Evolutionary conservation across 2,797 vertebrate species (phyloP).

Genomic region (Acrocephalus scirpaceus): DNA sequence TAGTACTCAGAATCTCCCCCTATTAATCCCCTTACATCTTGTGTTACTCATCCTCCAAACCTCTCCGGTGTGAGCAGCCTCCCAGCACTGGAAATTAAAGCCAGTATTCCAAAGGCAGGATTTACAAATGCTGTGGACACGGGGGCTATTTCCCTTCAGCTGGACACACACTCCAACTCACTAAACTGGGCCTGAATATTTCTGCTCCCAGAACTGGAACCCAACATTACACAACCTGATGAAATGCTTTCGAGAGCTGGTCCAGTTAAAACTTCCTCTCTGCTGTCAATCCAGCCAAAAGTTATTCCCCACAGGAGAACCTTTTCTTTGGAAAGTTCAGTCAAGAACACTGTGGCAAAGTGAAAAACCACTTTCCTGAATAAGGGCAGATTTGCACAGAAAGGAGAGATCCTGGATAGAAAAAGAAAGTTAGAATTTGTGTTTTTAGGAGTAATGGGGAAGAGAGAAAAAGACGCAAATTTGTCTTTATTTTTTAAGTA

Average conservation of each 20-base stretch:
- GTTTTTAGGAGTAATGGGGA: background rate
- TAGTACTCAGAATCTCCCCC: background rate
- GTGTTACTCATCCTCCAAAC: background rate
- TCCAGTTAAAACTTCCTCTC: background rate
- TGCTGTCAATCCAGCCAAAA: background rate
- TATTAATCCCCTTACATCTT: conserved; percentile 2
- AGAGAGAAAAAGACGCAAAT: background rate
- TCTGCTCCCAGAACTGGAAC: background rate
- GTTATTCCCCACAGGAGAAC: background rate
- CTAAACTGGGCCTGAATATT: background rate
- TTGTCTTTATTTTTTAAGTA: background rate
- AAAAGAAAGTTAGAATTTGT: background rate
- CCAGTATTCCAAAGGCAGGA: background rate
- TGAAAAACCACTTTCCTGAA: background rate
- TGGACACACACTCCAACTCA: background rate
- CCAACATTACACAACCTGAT: background rate
- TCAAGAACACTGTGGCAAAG: background rate
- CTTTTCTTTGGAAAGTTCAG: background rate
- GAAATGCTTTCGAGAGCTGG: background rate
- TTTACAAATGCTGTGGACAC: background rate
- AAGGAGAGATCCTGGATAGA: background rate
- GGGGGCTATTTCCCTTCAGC: background rate
- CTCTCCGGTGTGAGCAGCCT: background rate
- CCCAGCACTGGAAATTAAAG: background rate
- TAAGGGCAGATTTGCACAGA: background rate